phyloP scores from a whole-genome alignment of 2,888 invertebrate genomes.

The Villa cingulata region DNA sequence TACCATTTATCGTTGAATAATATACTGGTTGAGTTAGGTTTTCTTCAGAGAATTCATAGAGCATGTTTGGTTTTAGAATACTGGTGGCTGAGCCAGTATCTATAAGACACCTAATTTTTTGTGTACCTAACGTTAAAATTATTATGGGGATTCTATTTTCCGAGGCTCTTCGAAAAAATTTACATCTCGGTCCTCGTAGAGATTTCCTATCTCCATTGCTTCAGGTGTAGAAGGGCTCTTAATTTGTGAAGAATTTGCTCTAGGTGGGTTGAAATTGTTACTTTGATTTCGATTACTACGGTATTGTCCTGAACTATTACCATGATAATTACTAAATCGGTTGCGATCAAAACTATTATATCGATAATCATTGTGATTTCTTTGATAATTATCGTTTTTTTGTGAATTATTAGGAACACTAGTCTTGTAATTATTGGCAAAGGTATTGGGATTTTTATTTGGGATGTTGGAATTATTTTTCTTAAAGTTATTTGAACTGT shows the following conservation, averaged over 20 bases:
- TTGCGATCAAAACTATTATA: neutral
- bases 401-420: too few species aligned
- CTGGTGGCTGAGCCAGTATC: neutral
- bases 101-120: neutral
- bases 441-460: too few species aligned
- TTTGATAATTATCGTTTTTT: neutral
- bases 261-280: neutral
- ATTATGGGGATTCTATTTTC: neutral
- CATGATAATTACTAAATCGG: neutral
- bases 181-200: neutral
- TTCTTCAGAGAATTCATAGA: neutral
- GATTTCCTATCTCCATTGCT: conserved; percentile 2
- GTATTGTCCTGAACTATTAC: neutral
- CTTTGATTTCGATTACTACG: conserved; percentile 1
- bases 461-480: neutral
- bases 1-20: conserved; percentile 10
- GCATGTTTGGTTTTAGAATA: conserved; percentile 5
- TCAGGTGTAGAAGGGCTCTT: conserved; percentile 1
- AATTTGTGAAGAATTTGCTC: conserved; percentile 1
- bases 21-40: conserved; percentile 1
- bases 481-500: too few species aligned
- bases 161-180: conserved; percentile 6
- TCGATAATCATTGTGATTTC: neutral
- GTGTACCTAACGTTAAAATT: neutral
- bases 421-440: too few species aligned